Conservation (phyloP, 2,113 vertebrate genomes). For the Perca flavescens region DNA sequence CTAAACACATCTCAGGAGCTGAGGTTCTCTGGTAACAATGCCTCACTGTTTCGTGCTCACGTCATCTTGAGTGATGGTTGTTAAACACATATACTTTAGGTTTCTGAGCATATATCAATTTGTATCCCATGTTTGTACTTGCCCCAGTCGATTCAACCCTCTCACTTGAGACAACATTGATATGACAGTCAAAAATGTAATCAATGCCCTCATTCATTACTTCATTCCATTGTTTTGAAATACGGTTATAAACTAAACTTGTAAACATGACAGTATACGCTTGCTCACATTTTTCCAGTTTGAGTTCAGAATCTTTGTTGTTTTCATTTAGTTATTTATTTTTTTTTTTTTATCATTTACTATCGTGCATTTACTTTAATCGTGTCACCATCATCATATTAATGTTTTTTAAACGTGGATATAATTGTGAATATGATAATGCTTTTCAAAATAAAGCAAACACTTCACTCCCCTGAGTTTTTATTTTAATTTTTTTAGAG, state of each 20-base stretch:
- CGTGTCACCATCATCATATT: too few relatives aligned
- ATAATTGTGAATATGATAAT: neutral
- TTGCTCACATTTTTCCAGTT: neutral
- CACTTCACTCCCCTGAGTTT: neutral
- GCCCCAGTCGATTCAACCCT: neutral
- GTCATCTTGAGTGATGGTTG: conserved; percentile 33
- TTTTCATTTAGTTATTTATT: neutral
- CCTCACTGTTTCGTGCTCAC: neutral
- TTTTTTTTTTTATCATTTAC: neutral
- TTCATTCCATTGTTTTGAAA: neutral
- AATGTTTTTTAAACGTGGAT: neutral
- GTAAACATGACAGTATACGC: neutral
- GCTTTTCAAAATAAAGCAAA: neutral
- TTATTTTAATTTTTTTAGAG: neutral
- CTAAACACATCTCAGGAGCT: neutral
- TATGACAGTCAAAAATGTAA: neutral
- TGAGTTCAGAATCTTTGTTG: too few relatives aligned
- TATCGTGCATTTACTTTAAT: neutral
- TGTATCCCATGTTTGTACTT: conserved; percentile 10
- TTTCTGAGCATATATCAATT: conserved; percentile 21
- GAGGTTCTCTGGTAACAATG: neutral
- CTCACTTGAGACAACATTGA: conserved; percentile 12
- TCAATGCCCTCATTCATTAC: conserved; percentile 8
- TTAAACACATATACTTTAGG: conserved; percentile 31
- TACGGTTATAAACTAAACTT: too few relatives aligned